Evolutionary conservation across 2,113 vertebrate species (phyloP), one percentile per base, ranked within the genome.

Genomic region (Clupea harengus): DNA sequence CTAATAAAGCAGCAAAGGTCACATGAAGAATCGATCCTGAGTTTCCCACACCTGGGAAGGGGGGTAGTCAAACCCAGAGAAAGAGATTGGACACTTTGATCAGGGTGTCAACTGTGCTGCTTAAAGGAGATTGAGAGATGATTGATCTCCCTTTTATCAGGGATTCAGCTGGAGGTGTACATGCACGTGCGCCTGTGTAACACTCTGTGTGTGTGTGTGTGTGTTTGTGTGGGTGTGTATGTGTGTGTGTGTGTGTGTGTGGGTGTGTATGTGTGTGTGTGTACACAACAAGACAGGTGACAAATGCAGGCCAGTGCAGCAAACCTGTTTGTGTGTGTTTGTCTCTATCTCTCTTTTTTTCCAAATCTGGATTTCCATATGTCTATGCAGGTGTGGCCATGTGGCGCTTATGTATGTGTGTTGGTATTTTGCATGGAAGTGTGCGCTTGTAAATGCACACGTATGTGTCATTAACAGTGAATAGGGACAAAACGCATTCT

Each of bases 51-150:
- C 52, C 52, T 54, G 52, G 52, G 17, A 13, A 15, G 83, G 81
- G 82, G 89, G 88, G 89, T 89, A 91, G 91, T 90, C 90, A 93
- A 87, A 91, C 72, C 72, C 64, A 60, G 54, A 86, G 85, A 52
- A 86, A 92, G 88, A 87, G 89, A 94, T 89, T 84, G 60, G 67
- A 85, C 81, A 72, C 87, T 91, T 86, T 92, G 87, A 89, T 91
- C 86, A 52, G 83, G 44, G 81, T 72, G 89, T 87, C 86, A 85
- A 64, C 81, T 83, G n/a, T 57, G 87, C 87, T 88, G 60, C 88
- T 88, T 87, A 86, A 72, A 88, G 81, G 50, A 82, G 57, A 83
- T 84, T 67, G n/a, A 84, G 45, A 46, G 64, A 84, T 57, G 81
- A 86, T 67, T 88, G 86, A 87, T 32, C 81, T 81, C 81, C 64